Percentiles rank a stretch among this genome's conserved stretches.
Evolutionary conservation across 2,888 invertebrate genomes (phyloP).

Genomic region (Calameuta idolon): DNA sequence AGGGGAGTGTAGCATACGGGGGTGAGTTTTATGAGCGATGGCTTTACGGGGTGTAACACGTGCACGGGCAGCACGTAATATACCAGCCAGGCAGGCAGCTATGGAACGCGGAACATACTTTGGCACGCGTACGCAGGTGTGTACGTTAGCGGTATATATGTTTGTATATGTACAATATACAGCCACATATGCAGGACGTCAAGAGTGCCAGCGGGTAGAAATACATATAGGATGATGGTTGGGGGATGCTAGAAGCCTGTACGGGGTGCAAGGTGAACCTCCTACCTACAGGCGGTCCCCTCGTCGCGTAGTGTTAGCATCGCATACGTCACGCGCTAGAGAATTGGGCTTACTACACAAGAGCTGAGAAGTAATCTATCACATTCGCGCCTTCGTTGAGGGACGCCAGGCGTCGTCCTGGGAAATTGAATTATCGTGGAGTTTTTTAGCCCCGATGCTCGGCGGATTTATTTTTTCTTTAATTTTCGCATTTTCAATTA

Average conservation of each 20-base stretch:
- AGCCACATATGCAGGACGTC: neutral
- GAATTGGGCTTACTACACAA: slow-evolving; percentile 34
- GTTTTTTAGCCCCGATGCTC: slow-evolving; percentile 11
- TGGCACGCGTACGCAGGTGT: no score
- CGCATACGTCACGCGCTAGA: slow-evolving; percentile 18
- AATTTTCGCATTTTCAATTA: no score
- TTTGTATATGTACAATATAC: neutral
- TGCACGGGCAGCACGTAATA: slow-evolving; percentile 45
- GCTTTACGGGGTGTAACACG: slow-evolving; percentile 52
- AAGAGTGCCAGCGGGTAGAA: no score
- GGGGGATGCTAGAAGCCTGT: no score
- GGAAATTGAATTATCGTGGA: slow-evolving; percentile 38
- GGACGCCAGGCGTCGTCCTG: slow-evolving; percentile 21
- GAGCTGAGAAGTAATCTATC: slow-evolving; percentile 47
- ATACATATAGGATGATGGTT: no score
- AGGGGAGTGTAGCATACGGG: neutral
- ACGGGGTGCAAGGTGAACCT: neutral
- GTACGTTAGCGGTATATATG: neutral
- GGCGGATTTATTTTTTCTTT: neutral
- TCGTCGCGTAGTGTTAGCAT: slow-evolving; percentile 29
- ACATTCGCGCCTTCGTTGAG: slow-evolving; percentile 33
- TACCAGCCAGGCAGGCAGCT: slow-evolving; percentile 25
- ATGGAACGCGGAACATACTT: no score
- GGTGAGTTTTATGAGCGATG: slow-evolving; percentile 49
- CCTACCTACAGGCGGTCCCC: neutral